Conservation (phyloP, 2,113 vertebrate genomes). For the Vulpes ferrilata region DNA sequence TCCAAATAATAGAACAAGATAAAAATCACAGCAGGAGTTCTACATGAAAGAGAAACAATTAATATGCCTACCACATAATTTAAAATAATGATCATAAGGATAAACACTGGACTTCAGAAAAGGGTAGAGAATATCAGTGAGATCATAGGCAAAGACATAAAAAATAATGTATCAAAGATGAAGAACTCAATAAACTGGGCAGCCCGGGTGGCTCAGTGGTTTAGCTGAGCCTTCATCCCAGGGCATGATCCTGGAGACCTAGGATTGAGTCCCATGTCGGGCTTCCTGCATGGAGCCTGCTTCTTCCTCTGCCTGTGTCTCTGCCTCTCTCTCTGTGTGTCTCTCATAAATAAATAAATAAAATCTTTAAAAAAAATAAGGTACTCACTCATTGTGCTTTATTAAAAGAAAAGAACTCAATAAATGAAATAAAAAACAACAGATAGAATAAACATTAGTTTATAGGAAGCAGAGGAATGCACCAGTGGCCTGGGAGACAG, state of each 20-base stretch:
- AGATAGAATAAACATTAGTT: background rate
- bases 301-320: too few species aligned
- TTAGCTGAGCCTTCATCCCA: too few species aligned
- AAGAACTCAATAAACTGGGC: background rate
- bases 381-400: too few species aligned
- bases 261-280: too few species aligned
- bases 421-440: background rate
- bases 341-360: too few species aligned
- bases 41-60: background rate
- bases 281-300: too few species aligned
- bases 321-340: too few species aligned
- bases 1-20: background rate
- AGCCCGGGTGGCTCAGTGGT: too few species aligned
- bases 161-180: background rate
- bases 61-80: background rate
- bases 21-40: background rate
- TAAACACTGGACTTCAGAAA: background rate
- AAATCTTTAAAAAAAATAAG: too few species aligned
- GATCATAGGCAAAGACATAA: background rate
- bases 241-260: too few species aligned
- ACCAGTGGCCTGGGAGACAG: background rate
- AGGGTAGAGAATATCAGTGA: background rate
- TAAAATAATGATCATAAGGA: background rate
- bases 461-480: background rate
- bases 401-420: background rate